Evolutionary conservation across 92 coral and sea anemone genomes (phyloP), one percentile per base, ranked within the genome.

Genomic region (Paragorgia papillata): DNA sequence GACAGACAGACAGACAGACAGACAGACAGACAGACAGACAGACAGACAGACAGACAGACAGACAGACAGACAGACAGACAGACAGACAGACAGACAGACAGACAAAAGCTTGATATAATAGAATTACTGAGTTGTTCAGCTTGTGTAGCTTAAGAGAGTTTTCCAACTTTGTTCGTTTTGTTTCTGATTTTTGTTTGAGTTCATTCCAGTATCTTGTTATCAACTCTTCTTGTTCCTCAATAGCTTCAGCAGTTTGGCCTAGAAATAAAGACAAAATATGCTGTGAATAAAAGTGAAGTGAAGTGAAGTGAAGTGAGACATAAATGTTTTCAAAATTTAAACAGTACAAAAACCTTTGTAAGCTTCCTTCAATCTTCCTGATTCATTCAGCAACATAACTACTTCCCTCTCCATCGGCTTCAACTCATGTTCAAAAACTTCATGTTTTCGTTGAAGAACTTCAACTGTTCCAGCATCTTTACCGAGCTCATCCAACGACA

Each of bases 211-310:
- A 66, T 24, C 87, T 75, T 70, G 74, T n/a, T 1, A 92, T 87
- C 82, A 66, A 88, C 63, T 88, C 86, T 61, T 92, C 96, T 22
- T 92, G 97, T 29, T 88, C 80, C n/a, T 75, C 80, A 59, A 92
- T 86, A 13, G 96, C 77, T 19, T 90, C 87, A 6, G 97, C 97
- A 5, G 97, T 92, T 67, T 92, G 96, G 37, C 97, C 97, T 90
- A 34, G 4, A 22, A 55, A 7, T 12, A 14, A 53, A n/a, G 13
- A 66, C 17, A 32, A 9, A n/a, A n/a, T n/a, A n/a, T n/a, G n/a
- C n/a, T n/a, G n/a, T n/a, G 44, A 24, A 7, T 19, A 26, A 19
- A 59, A 59, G 10, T 26, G 33, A 15, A 9, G 3, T 26, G 39
- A 30, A 21, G 33, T 12, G 29, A 34, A 26, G 66, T 60, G 4